Evolutionary conservation across 2,797 vertebrate genomes (phyloP).

Genomic region (Anolis apletophallus): DNA sequence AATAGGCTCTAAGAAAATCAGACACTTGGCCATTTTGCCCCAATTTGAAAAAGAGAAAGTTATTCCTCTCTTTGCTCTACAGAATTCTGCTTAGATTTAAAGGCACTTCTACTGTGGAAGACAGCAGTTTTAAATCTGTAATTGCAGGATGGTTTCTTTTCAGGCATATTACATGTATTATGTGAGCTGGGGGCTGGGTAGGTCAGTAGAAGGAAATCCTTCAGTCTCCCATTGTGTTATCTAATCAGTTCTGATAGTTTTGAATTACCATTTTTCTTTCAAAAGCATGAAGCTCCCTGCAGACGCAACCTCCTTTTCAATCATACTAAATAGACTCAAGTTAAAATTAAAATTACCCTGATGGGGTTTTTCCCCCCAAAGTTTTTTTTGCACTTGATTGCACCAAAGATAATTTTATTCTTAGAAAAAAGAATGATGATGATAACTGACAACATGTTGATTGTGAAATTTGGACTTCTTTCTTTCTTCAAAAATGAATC

Average conservation of each 20-base stretch:
- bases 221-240: slow-evolving; percentile 34
- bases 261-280: slow-evolving; percentile 60
- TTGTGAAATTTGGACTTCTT: slow-evolving; percentile 2
- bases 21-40: background rate
- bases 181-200: background rate
- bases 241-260: slow-evolving; percentile 58
- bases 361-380: background rate
- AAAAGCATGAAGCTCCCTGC: slow-evolving; percentile 44
- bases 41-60: slow-evolving; percentile 10
- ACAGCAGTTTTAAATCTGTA: slow-evolving; percentile 16
- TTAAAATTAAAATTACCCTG: slow-evolving; percentile 14
- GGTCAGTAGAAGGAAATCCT: slow-evolving; percentile 35
- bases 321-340: slow-evolving; percentile 51
- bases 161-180: slow-evolving; percentile 37
- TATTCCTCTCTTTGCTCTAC: background rate
- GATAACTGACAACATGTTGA: slow-evolving; percentile 12
- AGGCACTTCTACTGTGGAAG: slow-evolving; percentile 15
- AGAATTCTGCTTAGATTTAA: slow-evolving; percentile 11
- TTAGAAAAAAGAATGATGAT: slow-evolving; percentile 15
- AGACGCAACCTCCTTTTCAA: slow-evolving; percentile 18
- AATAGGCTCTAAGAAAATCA: background rate
- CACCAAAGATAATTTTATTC: slow-evolving; percentile 23
- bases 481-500: background rate
- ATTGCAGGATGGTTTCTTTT: background rate
- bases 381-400: background rate